These are phyloP conservation scores for Drosophila truncata DNA, from an alignment of 1,140 invertebrate genomes.

Conservation along the genomic window DNA sequence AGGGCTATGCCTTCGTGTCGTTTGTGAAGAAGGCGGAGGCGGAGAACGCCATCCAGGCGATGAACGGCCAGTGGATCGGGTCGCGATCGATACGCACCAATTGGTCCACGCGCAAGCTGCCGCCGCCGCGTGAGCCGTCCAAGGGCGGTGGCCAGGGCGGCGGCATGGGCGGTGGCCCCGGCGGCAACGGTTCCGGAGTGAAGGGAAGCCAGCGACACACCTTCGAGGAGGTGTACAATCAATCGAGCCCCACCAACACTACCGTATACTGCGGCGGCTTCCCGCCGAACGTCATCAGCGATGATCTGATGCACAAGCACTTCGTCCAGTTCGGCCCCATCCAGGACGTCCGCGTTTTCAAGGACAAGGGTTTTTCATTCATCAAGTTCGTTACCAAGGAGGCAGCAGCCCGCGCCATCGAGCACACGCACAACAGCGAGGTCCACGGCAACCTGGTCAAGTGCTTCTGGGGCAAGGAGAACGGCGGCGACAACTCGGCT, in stretches of 20 bases:
- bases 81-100: constrained; percentile 99
- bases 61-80: constrained; percentile 99
- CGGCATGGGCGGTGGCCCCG: constrained; percentile 64
- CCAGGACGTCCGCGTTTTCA: constrained; percentile 98
- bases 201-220: constrained; percentile 88
- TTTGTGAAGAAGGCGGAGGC: constrained; percentile 99
- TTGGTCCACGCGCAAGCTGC: constrained; percentile 99
- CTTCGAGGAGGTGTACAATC: constrained; percentile 95
- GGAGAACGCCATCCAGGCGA: constrained; percentile 97
- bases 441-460: constrained; percentile 98
- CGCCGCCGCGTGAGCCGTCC: constrained; percentile 88
- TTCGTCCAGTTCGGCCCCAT: constrained; percentile 98
- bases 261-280: constrained; percentile 99
- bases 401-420: constrained; percentile 98
- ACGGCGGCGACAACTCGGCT: constrained; percentile 81
- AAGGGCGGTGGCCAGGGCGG: constrained; percentile 86
- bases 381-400: constrained; percentile 99
- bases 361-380: constrained; percentile 99
- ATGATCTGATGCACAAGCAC: constrained; percentile 98
- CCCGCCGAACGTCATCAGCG: constrained; percentile 95
- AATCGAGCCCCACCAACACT: constrained; percentile 99
- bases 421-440: constrained; percentile 98
- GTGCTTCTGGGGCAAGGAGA: constrained; percentile 99
- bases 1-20: constrained; percentile 99
- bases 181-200: constrained; percentile 72